Base-by-base conservation (phyloP, 2,888 invertebrate genomes). In the Scaptomyza polygonia region DNA sequence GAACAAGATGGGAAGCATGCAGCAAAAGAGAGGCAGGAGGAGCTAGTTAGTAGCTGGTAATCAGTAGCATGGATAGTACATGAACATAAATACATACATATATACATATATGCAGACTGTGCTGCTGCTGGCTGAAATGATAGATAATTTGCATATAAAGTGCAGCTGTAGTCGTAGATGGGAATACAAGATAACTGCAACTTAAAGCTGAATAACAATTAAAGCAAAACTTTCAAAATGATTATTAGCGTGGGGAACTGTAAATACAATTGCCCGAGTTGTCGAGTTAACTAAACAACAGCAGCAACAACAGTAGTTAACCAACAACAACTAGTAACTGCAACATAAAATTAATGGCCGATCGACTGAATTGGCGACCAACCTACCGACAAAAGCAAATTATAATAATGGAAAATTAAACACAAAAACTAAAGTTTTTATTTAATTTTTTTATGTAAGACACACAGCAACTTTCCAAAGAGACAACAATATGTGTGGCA, bases 101-200 rank as follows among this genome's bases (percentile, higher is more conserved):
- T 11, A 11, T 21, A 11, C n/a, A 21, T 12, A 12, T 12, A 12
- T 40, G 29, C 25, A 16, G 29, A 39, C 25, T 70, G 18, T 67
- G 52, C 43, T 68, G 52, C 43, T 68, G 64, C 58, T 49, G 49
- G 25, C 36, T 39, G 16, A 47, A 34, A 21, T 58, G 64, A 65
- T 72, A 67, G 64, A 66, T 74, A 67, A 86, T 83, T 83, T 86
- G 77, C 82, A 79, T 83, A 83, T 66, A 69, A 77, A 71, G 67
- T 72, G 68, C 73, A 79, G 61, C 54, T 69, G 43, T 39, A 73
- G 63, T 52, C 66, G 43, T 39, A 58, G 21, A 63, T 62, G 14
- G 21, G 11, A 45, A 48, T n/a, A n/a, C n/a, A 32, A 54, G 63
- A 72, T 64, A 78, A 65, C 61, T 57, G 67, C 66, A 65, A 62